Evolutionary conservation across 2,888 invertebrate genomes (phyloP).

Genomic region (Timema cristinae): DNA sequence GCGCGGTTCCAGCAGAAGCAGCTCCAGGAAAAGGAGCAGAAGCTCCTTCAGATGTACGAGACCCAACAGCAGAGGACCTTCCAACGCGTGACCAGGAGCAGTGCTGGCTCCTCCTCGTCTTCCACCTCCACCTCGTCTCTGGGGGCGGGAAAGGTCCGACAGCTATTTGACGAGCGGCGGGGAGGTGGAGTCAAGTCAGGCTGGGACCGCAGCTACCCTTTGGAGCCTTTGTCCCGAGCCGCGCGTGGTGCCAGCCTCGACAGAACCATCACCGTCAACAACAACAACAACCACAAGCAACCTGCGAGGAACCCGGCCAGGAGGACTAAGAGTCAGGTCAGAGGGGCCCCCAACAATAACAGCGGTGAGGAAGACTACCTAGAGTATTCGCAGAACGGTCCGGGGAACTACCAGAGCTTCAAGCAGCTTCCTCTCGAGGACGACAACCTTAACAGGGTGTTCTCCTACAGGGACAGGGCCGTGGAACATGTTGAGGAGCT

Average conservation of each 20-base stretch:
- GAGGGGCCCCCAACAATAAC: slow-evolving; percentile 8
- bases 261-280: slow-evolving; percentile 18
- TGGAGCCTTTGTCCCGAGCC: slow-evolving; percentile 63
- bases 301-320: slow-evolving; percentile 19
- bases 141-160: slow-evolving; percentile 59
- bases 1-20: slow-evolving; percentile 80
- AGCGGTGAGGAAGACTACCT: not conserved
- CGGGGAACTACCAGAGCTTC: not conserved
- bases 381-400: not conserved
- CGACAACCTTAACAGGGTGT: not conserved
- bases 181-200: slow-evolving; percentile 29
- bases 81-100: slow-evolving; percentile 53
- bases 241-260: slow-evolving; percentile 27
- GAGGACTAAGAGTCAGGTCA: slow-evolving; percentile 27
- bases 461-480: not conserved
- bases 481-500: slow-evolving; percentile 4
- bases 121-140: slow-evolving; percentile 34
- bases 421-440: not conserved
- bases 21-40: slow-evolving; percentile 74
- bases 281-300: slow-evolving; percentile 15
- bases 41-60: slow-evolving; percentile 66
- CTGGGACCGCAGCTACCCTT: slow-evolving; percentile 71
- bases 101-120: slow-evolving; percentile 41
- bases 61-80: slow-evolving; percentile 63
- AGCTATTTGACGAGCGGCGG: slow-evolving; percentile 73